Conservation (phyloP, 1,140 invertebrate species). For the Paralvinella palmiformis region DNA sequence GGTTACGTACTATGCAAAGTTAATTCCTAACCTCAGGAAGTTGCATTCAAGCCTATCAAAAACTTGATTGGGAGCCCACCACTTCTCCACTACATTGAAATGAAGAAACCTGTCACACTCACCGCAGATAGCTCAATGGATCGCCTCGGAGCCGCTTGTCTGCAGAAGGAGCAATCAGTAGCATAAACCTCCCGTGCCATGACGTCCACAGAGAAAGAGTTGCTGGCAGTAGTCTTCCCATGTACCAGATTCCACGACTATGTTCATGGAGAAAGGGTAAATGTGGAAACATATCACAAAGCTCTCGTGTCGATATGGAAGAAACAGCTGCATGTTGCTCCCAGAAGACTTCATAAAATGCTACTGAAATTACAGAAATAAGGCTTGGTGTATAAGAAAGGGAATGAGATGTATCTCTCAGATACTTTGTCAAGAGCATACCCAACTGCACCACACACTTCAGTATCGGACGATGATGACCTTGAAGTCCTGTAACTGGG, state of each 20-base stretch:
- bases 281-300: conserved; percentile 39
- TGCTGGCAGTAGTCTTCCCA: conserved; percentile 51
- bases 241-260: conserved; percentile 45
- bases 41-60: conserved; percentile 22
- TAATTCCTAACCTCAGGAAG: conserved; percentile 17
- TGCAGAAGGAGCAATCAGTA: conserved; percentile 49
- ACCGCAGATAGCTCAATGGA: conserved; percentile 23
- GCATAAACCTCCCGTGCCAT: conserved; percentile 50
- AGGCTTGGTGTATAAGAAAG: no score
- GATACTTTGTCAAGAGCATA: no score
- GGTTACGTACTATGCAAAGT: no score
- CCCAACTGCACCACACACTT: no score
- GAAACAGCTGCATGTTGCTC: conserved; percentile 44
- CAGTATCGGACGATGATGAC: no score
- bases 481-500: no score
- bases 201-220: conserved; percentile 48
- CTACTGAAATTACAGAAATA: conserved; percentile 48
- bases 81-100: conserved; percentile 17
- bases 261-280: conserved; percentile 34
- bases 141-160: conserved; percentile 46
- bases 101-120: conserved; percentile 10
- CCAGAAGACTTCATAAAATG: conserved; percentile 49
- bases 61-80: no score
- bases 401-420: no score
- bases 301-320: conserved; percentile 44